These are phyloP conservation scores for Apoda limacodes DNA, from an alignment of 2,888 invertebrate genomes.

Conservation along the genomic window DNA sequence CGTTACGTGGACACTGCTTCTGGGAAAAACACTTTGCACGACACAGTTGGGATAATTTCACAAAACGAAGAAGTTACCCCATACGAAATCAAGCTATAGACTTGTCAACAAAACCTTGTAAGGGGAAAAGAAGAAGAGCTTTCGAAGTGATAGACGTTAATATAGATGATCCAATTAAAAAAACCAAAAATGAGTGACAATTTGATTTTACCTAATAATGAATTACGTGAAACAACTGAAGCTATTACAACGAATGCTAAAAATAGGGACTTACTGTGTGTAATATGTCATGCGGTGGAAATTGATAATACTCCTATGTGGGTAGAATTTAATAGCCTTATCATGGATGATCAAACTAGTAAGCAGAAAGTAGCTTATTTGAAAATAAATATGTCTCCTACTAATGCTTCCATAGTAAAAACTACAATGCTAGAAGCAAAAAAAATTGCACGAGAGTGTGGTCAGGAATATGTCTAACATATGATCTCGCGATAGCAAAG, in stretches of 20 bases:
- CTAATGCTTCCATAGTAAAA: slow-evolving; percentile 9
- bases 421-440: slow-evolving; percentile 22
- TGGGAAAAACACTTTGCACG: slow-evolving; percentile 17
- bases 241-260: slow-evolving; percentile 19
- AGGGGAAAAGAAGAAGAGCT: slow-evolving; percentile 13
- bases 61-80: slow-evolving; percentile 8
- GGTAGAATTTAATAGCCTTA: neutral
- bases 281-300: slow-evolving; percentile 2
- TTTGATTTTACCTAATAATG: slow-evolving; percentile 1
- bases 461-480: slow-evolving; percentile 13
- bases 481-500: slow-evolving; percentile 17
- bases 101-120: slow-evolving; percentile 1
- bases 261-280: slow-evolving; percentile 8
- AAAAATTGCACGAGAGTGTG: slow-evolving; percentile 21
- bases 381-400: slow-evolving; percentile 16
- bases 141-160: slow-evolving; percentile 7
- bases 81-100: too few species aligned
- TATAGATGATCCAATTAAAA: slow-evolving; percentile 4
- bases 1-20: slow-evolving; percentile 14
- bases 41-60: slow-evolving; percentile 16
- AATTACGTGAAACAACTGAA: too few species aligned
- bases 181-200: slow-evolving; percentile 8
- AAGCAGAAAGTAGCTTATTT: slow-evolving; percentile 12
- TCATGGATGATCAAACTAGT: slow-evolving; percentile 3
- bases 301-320: slow-evolving; percentile 1